Evolutionary conservation across 2,888 invertebrate genomes (phyloP).

Genomic region (Coremacera marginata): DNA sequence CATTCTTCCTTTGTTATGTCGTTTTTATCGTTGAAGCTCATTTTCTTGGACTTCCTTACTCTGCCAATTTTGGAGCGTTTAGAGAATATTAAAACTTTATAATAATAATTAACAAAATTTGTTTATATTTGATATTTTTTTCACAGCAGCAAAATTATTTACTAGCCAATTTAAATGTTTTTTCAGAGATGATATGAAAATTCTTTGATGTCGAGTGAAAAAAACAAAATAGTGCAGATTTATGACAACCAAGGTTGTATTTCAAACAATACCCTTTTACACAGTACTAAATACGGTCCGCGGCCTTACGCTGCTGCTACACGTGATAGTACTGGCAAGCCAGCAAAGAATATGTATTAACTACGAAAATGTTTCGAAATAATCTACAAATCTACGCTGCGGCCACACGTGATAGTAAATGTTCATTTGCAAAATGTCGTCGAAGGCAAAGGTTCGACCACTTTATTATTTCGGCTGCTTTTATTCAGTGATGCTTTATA

Average conservation of each 20-base stretch:
- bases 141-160: not conserved
- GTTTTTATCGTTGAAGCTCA: constrained; percentile 68
- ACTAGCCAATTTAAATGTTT: not conserved
- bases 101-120: not conserved
- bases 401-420: too few relatives aligned
- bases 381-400: too few relatives aligned
- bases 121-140: not conserved
- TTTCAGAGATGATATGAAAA: not conserved
- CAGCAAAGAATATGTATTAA: too few relatives aligned
- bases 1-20: constrained; percentile 69
- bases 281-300: not conserved
- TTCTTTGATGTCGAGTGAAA: not conserved
- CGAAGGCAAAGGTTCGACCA: too few relatives aligned
- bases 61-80: constrained; percentile 64
- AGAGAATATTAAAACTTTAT: not conserved
- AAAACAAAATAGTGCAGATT: constrained; percentile 23
- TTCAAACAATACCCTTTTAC: not conserved
- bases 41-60: constrained; percentile 64
- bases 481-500: too few relatives aligned
- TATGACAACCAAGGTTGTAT: not conserved
- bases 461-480: too few relatives aligned
- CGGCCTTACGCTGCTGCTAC: too few relatives aligned
- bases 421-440: too few relatives aligned
- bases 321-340: too few relatives aligned
- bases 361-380: too few relatives aligned